Base-by-base conservation (phyloP, 2,888 invertebrate species). In the Iselma pallidipennis region DNA sequence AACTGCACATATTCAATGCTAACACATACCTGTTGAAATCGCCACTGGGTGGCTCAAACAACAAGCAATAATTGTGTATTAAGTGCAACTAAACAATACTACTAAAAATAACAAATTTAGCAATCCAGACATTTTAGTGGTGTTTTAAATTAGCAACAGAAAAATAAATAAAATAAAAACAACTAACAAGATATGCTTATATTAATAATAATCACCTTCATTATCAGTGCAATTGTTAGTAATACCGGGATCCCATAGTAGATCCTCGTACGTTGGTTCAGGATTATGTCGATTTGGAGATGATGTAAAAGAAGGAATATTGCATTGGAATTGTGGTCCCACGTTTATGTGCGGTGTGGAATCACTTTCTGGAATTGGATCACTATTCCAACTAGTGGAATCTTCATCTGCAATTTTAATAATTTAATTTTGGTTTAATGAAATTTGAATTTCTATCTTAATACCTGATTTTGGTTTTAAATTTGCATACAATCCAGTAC, bases 161-260 rank as follows among this genome's bases (percentile, higher is more conserved):
- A 45, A 45, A 37, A 37, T 28, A 25, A 25, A 25, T 4, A 25
- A 25, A 25, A 25, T 25, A 25, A 25, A n/a, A 25, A 25, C 5
- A 25, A 25, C 3, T 25, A 25, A 25, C 5, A 25, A 4, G 6
- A 26, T 31, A 33, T 48, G 55, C 28, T 23, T 28, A 28, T 16
- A 42, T 42, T 50, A 21, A 25, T 23, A 49, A 49, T 56, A 71
- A 71, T 74, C 82, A 92, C 94, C 86, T 88, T 94, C 93, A 73
- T 87, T 89, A 63, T 88, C 92, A 66, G 87, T 89, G 75, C 89
- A 86, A 67, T 87, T 87, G 72, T 88, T 87, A 75, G 91, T 90
- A 75, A 91, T 90, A 75, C 88, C 89, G 23, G 96, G 95, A 80
- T 95, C 91, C 95, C 95, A 96, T 37, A 96, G 85, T 48, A 94